Percentiles rank a stretch among this genome's conserved stretches.
These are phyloP conservation scores for Boulengerochromis microlepis DNA, from an alignment of 2,113 vertebrate genomes.

Conservation along the genomic window DNA sequence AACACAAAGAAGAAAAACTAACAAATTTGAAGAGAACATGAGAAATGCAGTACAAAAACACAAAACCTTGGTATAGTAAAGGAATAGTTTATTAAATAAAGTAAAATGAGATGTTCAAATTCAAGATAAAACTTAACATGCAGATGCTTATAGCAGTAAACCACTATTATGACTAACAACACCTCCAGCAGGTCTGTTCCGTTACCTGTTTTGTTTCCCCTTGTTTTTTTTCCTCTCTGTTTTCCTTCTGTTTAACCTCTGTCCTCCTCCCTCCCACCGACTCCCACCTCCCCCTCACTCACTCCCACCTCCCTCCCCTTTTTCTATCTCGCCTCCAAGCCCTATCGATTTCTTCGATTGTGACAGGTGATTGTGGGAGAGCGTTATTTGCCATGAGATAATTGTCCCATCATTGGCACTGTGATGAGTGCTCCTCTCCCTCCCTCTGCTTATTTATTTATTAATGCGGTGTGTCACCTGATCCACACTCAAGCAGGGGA, in stretches of 20 bases:
- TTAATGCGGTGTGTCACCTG: slow-evolving; percentile 53
- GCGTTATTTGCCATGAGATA: slow-evolving; percentile 65
- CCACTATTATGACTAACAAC: neutral
- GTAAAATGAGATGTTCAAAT: neutral
- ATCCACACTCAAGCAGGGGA: slow-evolving; percentile 3
- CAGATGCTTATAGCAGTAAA: neutral
- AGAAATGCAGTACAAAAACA: neutral
- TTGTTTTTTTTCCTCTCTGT: neutral
- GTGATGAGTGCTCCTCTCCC: slow-evolving; percentile 45
- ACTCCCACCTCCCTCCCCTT: neutral
- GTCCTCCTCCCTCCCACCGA: neutral
- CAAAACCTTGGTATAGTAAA: neutral
- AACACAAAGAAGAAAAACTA: neutral
- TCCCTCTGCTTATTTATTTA: slow-evolving; percentile 55
- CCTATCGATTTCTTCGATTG: slow-evolving; percentile 64
- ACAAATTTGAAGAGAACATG: neutral
- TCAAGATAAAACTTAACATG: neutral
- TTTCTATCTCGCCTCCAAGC: slow-evolving; percentile 10
- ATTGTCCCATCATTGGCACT: slow-evolving; percentile 61
- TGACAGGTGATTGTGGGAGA: slow-evolving; percentile 40
- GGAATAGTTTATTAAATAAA: neutral
- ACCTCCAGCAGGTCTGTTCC: neutral
- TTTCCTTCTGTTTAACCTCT: neutral
- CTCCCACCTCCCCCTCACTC: neutral
- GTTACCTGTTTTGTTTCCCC: neutral